Percentiles rank a stretch among this genome's conserved stretches.
These are phyloP conservation scores for Fragum fragum DNA, from an alignment of 2,888 invertebrate species.

Conservation along the genomic window DNA sequence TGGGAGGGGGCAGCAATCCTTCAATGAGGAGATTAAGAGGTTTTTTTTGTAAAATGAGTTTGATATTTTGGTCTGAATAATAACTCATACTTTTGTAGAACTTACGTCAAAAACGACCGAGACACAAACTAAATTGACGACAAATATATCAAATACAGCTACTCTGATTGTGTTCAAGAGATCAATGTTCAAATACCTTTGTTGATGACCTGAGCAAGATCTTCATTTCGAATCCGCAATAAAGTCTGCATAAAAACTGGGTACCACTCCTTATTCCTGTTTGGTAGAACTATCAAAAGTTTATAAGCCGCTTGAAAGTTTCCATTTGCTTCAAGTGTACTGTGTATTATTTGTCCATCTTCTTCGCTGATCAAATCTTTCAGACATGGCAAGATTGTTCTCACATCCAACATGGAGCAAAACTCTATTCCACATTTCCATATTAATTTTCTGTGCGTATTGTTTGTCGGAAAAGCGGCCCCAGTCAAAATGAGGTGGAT, in stretches of 20 bases:
- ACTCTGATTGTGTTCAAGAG: background rate
- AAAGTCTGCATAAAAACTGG: background rate
- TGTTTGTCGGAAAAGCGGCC: background rate
- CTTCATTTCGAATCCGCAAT: background rate
- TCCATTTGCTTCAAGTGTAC: background rate
- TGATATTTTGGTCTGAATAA: too few species aligned
- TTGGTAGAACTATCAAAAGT: conserved; percentile 7
- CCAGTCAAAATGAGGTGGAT: background rate
- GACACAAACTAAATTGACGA: too few species aligned
- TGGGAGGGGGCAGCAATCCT: too few species aligned
- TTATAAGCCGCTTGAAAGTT: background rate
- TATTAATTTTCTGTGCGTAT: background rate
- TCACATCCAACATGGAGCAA: background rate
- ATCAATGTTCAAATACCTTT: background rate
- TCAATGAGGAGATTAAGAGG: too few species aligned
- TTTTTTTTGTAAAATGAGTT: too few species aligned
- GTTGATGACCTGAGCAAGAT: background rate
- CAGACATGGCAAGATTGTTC: background rate
- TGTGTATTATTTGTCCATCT: background rate
- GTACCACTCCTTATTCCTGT: background rate
- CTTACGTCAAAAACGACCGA: too few species aligned
- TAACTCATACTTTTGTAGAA: too few species aligned
- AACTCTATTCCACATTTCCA: background rate
- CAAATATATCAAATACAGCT: too few species aligned
- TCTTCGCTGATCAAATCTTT: background rate